Conservation (phyloP, 2,797 vertebrate species). For the Zonotrichia albicollis region DNA sequence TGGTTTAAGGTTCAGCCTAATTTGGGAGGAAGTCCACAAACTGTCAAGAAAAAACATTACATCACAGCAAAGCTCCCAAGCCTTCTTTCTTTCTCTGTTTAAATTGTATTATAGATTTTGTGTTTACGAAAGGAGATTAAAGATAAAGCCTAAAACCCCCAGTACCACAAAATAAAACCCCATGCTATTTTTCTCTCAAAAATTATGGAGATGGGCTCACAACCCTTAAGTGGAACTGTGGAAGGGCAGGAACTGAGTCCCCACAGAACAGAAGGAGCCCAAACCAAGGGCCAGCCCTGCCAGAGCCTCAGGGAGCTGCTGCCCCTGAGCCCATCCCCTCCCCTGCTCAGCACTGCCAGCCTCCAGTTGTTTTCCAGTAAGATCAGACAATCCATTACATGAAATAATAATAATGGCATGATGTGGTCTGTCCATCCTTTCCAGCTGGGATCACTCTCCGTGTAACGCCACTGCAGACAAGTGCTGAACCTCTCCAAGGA, state of each 20-base stretch:
- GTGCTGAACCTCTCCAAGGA: background rate
- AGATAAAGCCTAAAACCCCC: background rate
- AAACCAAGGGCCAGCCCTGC: background rate
- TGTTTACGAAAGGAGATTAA: background rate
- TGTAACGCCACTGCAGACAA: background rate
- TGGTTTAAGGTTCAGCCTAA: background rate
- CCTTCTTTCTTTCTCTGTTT: background rate
- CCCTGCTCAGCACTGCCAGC: background rate
- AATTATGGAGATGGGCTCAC: background rate
- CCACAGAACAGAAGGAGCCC: background rate
- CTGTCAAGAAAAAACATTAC: background rate
- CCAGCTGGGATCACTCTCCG: background rate
- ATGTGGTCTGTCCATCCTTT: accelerated
- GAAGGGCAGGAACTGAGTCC: background rate
- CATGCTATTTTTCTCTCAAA: background rate
- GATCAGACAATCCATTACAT: background rate
- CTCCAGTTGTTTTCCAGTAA: background rate
- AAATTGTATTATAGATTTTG: background rate
- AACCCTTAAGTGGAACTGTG: background rate
- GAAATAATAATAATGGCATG: background rate
- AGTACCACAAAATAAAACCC: background rate
- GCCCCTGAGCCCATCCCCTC: background rate
- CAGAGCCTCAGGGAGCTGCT: background rate
- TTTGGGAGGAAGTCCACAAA: background rate
- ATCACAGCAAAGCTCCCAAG: background rate